Base-by-base conservation (phyloP, 2,113 vertebrate species). In the Bambusicola thoracicus region DNA sequence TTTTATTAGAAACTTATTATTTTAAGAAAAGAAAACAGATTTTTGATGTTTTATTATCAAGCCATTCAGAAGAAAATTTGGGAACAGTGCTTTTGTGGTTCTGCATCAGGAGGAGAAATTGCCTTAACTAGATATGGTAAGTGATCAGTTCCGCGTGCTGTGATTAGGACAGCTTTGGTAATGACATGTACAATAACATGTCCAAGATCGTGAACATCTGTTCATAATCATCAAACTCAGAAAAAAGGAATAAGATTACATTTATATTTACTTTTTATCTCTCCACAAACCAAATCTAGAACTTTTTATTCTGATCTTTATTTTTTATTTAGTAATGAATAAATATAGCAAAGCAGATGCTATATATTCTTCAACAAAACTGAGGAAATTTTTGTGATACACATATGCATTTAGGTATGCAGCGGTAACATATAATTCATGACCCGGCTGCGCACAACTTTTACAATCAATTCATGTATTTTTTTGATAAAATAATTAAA, bases 121-220 rank as follows among this genome's bases (percentile, higher is more conserved):
- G 51, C 62, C 77, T 77, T 94, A 82, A 95, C 92, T 95, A 93
- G 46, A 55, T 90, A 94, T 53, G 58, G 48, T 83, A 93, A 92
- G 58, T 89, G 77, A 95, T 94, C 80, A 79, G 20, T 96, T 94
- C 75, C 89, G 63, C 49, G 63, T 77, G 65, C 76, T 85, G 38
- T 75, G 92, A 94, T 86, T 81, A 86, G 51, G 51, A 87, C 43
- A 95, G 68, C 11, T 90, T 30, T 34, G 82, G 67, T 79, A 87
- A 92, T 91, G 67, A 80, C 41, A 73, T 34, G 66, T 63, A 58
- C 53, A 56, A 32, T 81, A 89, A 94, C 41, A 85, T 61, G 72
- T 89, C 65, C 43, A 49, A 76, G 67, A 53, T 30, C 34, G 53
- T 83, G 63, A 93, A 81, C 72, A 91, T 73, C 73, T 93, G 84